Conservation (phyloP, 1,140 invertebrate species). For the Bursaphelenchus mucronatus region DNA sequence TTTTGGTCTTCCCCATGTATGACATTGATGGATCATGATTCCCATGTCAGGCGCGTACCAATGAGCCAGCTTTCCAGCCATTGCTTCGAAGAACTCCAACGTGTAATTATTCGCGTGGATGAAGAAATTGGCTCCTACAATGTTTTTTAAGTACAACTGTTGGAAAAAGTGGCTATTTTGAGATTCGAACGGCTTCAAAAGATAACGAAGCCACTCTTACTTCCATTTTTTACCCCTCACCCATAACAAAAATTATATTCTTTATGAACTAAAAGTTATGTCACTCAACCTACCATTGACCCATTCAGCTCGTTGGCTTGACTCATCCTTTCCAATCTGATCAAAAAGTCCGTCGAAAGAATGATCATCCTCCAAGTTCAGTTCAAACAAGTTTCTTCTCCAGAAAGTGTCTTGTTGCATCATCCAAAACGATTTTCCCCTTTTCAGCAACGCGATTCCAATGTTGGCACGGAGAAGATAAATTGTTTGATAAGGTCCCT, state of each 20-base stretch:
- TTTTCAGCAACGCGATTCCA: conserved; percentile 49
- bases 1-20: conserved; percentile 51
- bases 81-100: conserved; percentile 53
- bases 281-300: conserved; percentile 54
- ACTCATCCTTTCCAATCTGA: conserved; percentile 51
- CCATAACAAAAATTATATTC: too few relatives aligned
- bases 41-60: conserved; percentile 60
- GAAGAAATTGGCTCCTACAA: conserved; percentile 59
- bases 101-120: conserved; percentile 58
- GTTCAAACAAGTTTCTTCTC: conserved; percentile 52
- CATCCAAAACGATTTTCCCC: conserved; percentile 60
- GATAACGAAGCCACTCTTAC: too few relatives aligned
- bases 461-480: conserved; percentile 56
- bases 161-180: too few relatives aligned
- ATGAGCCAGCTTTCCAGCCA: conserved; percentile 52
- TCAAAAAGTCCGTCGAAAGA: conserved; percentile 55
- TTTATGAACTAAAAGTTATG: too few relatives aligned
- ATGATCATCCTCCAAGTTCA: conserved; percentile 47
- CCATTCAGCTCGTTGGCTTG: conserved; percentile 57
- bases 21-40: conserved; percentile 60
- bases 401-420: conserved; percentile 54
- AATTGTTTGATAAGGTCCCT: conserved; percentile 59
- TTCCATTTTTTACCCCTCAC: too few relatives aligned
- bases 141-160: too few relatives aligned
- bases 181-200: too few relatives aligned